These are phyloP conservation scores for Caradrina clavipalpis DNA, from an alignment of 2,888 invertebrate species.

Conservation along the genomic window DNA sequence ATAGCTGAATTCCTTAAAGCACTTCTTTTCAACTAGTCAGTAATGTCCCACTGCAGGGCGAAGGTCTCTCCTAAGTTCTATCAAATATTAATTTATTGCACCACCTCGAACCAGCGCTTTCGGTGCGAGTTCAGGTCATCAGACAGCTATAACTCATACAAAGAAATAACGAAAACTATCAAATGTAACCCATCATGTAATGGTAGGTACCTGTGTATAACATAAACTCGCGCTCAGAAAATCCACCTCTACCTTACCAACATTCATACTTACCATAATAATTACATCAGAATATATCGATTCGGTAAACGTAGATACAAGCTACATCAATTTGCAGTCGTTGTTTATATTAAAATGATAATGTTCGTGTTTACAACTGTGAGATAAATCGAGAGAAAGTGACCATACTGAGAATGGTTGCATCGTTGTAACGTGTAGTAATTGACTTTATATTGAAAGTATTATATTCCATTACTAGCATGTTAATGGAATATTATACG, in stretches of 20 bases:
- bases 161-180: neutral
- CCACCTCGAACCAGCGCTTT: no score
- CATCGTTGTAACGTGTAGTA: conserved; percentile 42
- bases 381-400: conserved; percentile 62
- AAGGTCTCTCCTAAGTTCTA: no score
- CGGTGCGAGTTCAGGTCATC: neutral
- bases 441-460: conserved; percentile 54
- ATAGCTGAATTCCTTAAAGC: no score
- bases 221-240: neutral
- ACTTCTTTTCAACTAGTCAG: no score
- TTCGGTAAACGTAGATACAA: conserved; percentile 26
- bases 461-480: conserved; percentile 58
- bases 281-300: conserved; percentile 30
- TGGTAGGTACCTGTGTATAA: neutral
- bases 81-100: no score
- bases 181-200: neutral
- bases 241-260: neutral
- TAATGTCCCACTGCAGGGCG: no score
- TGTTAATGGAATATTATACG: conserved; percentile 44
- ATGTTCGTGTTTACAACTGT: conserved; percentile 38
- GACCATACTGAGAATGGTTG: conserved; percentile 28
- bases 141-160: neutral
- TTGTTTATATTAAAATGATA: conserved; percentile 46
- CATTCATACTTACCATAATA: neutral
- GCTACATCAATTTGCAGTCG: conserved; percentile 36